Evolutionary conservation across 2,888 invertebrate species (phyloP), one percentile per base, ranked within the genome.

Genomic region (Lottia gigantea): DNA sequence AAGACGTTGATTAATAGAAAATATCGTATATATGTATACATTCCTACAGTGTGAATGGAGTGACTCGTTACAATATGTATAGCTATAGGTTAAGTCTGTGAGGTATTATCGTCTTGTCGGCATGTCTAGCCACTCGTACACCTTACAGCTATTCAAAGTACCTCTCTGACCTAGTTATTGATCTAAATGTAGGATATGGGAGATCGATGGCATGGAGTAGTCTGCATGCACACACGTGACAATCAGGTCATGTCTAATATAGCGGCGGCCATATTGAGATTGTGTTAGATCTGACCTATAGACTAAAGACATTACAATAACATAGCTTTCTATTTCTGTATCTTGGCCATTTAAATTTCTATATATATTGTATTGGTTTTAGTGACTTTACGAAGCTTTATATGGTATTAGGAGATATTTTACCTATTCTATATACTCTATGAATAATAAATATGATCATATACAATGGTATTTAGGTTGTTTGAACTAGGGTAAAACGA

Each of bases 221-320:
- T 55, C 55, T 55, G 55, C 55, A 55, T 55, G 55, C 55, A 55
- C 55, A 55, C 55, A 55, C 55, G 55, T 55, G 55, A 55, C 55
- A 55, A 55, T 55, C 55, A 55, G 55, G 55, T 55, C 55, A 55
- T 55, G 55, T 55, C 55, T 55, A 55, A 55, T 55, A 55, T 19
- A 55, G 55, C 55, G 31, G 31, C 31, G 55, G 55, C 55, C 55
- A 55, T 55, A 55, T 55, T 55, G 55, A 55, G 55, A 55, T 55
- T 19, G n/a, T 55, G 55, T 55, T 55, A 55, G n/a, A 55, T 55
- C 55, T 55, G 55, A 55, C 55, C 55, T 55, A 55, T 55, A 55
- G 55, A 55, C n/a, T 55, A 19, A 19, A 55, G 55, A 55, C 55
- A 55, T 47, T 55, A 55, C 55, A 55, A 55, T 55, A 55, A 55